Evolutionary conservation across 2,113 vertebrate species (phyloP), one percentile per base, ranked within the genome.

Genomic region (Hystrix cristata): DNA sequence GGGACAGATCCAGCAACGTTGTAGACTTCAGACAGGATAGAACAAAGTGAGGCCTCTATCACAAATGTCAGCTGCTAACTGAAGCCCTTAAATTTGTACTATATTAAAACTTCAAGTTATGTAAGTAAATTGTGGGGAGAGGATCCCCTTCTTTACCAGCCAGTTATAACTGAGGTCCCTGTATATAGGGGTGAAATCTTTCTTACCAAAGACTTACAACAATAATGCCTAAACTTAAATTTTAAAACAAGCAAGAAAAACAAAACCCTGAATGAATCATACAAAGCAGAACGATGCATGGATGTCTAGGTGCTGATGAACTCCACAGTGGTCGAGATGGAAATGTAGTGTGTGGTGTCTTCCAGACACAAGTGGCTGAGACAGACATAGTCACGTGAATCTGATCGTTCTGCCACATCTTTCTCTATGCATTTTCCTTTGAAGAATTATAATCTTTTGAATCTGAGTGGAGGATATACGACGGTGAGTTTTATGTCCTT

Each of bases 371-470:
- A 2, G 11, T 78, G 67, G 29, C 9, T 29, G 5, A 80, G 34
- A 7, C 3, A 13, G 55, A 71, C n/a, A 48, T 7, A 1, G 64
- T 84, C 59, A 87, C 27, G 12, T 48, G 3, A 72, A 7, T 46
- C 8, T 91, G 9, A 27, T 76, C 62, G 64, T 74, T 88, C 55
- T 83, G 27, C 31, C 9, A n/a, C 1, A 59, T 27, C 1, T 71
- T 51, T 87, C 7, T 79, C 13, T 2, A 10, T 1, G 11, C 57
- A n/a, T 60, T 86, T 69, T 90, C 78, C 55, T 71, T 67, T 67
- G 34, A 90, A 97, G 4, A 82, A 76, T 74, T 29, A 93, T 87
- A 90, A 31, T 64, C 16, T 48, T 92, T 53, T 31, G 82, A 67
- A 78, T 78, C 23, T 7, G 14, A 3, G 15, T 48, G 29, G 65